phyloP scores from a whole-genome alignment of 2,797 vertebrate genomes.

The Buceros bicornis region DNA sequence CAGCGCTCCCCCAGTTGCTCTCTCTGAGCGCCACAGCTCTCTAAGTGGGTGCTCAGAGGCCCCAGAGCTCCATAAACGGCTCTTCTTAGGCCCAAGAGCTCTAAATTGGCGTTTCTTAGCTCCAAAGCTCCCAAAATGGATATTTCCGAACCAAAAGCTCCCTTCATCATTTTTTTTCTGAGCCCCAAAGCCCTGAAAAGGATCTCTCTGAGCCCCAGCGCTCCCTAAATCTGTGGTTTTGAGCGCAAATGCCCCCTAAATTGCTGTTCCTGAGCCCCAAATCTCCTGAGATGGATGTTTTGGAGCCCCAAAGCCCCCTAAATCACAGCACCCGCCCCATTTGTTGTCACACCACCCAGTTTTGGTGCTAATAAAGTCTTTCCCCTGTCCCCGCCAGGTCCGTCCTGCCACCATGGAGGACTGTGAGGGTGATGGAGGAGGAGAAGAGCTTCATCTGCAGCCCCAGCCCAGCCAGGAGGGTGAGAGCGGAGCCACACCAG shows the following conservation, averaged over 20 bases:
- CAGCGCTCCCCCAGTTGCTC: too few species aligned
- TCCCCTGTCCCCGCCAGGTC: too few species aligned
- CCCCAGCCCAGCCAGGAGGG: background rate
- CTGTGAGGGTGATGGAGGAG: fast-evolving
- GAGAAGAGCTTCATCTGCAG: background rate
- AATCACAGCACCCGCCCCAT: background rate
- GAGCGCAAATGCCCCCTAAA: too few species aligned
- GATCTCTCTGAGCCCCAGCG: too few species aligned
- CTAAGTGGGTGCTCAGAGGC: background rate
- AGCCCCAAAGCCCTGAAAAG: too few species aligned
- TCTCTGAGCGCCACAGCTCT: too few species aligned
- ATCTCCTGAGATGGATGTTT: background rate
- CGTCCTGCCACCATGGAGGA: fast-evolving
- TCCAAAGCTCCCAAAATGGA: background rate
- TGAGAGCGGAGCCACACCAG: fast-evolving
- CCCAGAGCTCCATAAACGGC: background rate
- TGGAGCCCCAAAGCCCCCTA: background rate
- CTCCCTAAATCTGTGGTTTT: too few species aligned
- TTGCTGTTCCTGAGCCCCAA: too few species aligned
- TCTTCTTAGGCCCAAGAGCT: too few species aligned
- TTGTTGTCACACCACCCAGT: fast-evolving
- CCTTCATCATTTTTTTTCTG: too few species aligned
- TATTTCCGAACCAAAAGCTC: background rate
- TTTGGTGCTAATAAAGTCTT: fast-evolving
- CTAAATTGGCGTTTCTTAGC: background rate